These are phyloP conservation scores for Galeopsomyia nigrocyanea DNA, from an alignment of 2,888 invertebrate genomes.

Conservation along the genomic window DNA sequence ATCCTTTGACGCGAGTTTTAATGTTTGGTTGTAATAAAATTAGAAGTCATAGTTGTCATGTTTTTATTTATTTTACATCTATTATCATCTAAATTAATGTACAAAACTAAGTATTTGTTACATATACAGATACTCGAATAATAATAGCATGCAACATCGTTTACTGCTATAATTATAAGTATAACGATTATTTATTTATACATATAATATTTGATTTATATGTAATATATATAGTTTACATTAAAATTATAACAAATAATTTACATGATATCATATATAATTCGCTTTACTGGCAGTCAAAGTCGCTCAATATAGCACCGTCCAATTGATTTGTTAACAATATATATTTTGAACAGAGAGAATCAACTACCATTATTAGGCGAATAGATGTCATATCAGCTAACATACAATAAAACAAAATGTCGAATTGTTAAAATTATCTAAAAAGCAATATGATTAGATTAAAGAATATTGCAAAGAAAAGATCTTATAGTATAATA, in stretches of 20 bases:
- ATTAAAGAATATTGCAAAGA: slow-evolving; percentile 27
- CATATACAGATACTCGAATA: slow-evolving; percentile 59
- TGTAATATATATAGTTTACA: slow-evolving; percentile 50
- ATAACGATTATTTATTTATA: slow-evolving; percentile 55
- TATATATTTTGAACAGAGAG: slow-evolving; percentile 37
- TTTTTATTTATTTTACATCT: slow-evolving; percentile 65
- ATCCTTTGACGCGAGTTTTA: too few relatives aligned
- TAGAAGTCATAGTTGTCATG: slow-evolving; percentile 48
- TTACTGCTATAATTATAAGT: slow-evolving; percentile 50
- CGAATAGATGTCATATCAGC: slow-evolving; percentile 30
- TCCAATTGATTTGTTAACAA: slow-evolving; percentile 37
- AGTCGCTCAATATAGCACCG: slow-evolving; percentile 45
- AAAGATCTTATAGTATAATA: slow-evolving; percentile 18
- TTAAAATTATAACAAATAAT: slow-evolving; percentile 62
- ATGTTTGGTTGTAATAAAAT: background rate
- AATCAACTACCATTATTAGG: slow-evolving; percentile 32
- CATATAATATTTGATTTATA: slow-evolving; percentile 40
- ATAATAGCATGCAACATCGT: slow-evolving; percentile 55
- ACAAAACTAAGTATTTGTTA: slow-evolving; percentile 68
- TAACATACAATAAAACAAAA: slow-evolving; percentile 36
- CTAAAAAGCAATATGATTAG: slow-evolving; percentile 35
- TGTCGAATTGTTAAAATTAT: slow-evolving; percentile 43
- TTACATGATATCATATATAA: slow-evolving; percentile 56
- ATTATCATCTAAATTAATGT: slow-evolving; percentile 62
- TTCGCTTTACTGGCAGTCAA: slow-evolving; percentile 40